Percentiles rank a stretch among this genome's conserved stretches.
Conservation (phyloP, 2,797 vertebrate genomes). For the Pristis pectinata region DNA sequence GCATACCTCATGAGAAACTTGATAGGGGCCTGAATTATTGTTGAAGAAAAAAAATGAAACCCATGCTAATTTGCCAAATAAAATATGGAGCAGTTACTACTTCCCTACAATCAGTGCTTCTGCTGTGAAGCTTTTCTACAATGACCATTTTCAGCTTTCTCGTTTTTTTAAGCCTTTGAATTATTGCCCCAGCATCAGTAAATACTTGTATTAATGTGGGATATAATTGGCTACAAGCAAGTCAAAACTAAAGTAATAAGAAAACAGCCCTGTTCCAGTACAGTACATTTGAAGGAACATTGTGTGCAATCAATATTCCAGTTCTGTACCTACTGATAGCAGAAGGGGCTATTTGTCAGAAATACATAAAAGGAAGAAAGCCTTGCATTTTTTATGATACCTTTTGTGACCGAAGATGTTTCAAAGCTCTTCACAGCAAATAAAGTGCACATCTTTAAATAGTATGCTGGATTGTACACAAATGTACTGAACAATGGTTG, state of each 20-base stretch:
- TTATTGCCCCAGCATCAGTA: not conserved
- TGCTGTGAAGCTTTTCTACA: not conserved
- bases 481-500: not conserved
- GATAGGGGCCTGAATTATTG: not conserved
- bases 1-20: not conserved
- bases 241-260: not conserved
- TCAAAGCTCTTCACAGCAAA: not conserved
- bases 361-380: not conserved
- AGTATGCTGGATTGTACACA: not conserved
- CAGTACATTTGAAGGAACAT: not conserved
- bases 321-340: not conserved
- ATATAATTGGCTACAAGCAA: not conserved
- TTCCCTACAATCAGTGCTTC: not conserved
- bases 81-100: not conserved
- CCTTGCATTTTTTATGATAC: not conserved
- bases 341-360: not conserved
- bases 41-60: not conserved
- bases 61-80: not conserved
- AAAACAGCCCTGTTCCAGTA: not conserved
- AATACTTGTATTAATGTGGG: not conserved
- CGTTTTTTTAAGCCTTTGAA: slow-evolving; percentile 6
- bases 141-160: not conserved
- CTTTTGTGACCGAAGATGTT: not conserved
- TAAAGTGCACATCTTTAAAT: not conserved
- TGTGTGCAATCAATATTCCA: not conserved